Percentiles rank a stretch among this genome's conserved stretches.
These are phyloP conservation scores for Neosilurus hyrtlii DNA, from an alignment of 2,797 vertebrate species.

Conservation along the genomic window DNA sequence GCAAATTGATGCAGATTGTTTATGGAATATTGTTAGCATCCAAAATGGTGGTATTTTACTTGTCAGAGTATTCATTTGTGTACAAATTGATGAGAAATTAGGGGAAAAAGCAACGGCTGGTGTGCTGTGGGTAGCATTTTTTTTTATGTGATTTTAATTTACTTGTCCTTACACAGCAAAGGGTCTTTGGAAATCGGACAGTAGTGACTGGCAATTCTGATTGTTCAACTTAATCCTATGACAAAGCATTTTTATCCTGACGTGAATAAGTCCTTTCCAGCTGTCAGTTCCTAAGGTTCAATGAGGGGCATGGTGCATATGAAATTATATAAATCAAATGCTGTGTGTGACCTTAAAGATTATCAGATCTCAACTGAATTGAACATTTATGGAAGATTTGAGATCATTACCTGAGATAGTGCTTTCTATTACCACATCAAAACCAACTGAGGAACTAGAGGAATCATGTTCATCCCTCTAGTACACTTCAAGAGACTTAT, in stretches of 20 bases:
- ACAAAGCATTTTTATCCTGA: neutral
- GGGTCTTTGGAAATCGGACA: neutral
- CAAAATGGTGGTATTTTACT: too few relatives aligned
- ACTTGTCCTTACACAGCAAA: neutral
- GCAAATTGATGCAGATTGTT: neutral
- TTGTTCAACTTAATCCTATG: neutral
- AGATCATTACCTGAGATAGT: neutral
- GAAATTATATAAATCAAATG: neutral
- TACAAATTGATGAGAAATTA: neutral
- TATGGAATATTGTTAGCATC: too few relatives aligned
- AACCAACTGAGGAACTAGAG: neutral
- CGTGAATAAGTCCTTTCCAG: neutral
- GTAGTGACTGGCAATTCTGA: neutral
- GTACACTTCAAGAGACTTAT: neutral
- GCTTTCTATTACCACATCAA: neutral
- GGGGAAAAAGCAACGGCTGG: neutral
- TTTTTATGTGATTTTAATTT: neutral
- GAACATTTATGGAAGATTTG: neutral
- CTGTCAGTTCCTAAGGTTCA: neutral
- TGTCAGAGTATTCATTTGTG: neutral
- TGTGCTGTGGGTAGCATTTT: neutral
- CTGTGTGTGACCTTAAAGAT: neutral
- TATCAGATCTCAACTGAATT: neutral
- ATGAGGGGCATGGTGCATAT: neutral
- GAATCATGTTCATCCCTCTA: neutral